Conservation (phyloP, 2,113 vertebrate genomes). For the Nothoprocta perdicaria region DNA sequence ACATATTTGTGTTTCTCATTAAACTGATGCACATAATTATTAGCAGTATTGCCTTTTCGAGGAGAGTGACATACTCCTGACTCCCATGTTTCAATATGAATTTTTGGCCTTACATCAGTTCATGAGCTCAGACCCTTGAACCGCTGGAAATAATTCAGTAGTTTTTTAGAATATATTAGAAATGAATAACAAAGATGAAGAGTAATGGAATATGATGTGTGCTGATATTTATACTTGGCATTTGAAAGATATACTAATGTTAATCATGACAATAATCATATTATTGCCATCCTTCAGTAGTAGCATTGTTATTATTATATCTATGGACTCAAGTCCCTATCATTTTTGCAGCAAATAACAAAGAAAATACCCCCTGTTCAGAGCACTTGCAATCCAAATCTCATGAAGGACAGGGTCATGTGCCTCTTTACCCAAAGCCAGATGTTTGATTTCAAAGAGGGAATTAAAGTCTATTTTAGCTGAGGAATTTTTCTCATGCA, state of each 20-base stretch:
- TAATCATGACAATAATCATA: neutral
- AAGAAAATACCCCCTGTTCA: neutral
- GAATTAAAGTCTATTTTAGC: slow-evolving; percentile 52
- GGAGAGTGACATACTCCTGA: neutral
- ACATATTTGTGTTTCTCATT: neutral
- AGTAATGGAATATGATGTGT: neutral
- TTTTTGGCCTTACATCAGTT: neutral
- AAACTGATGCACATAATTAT: neutral
- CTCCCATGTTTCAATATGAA: neutral
- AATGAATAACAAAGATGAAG: neutral
- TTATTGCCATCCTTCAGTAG: neutral
- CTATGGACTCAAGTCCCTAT: neutral
- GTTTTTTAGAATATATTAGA: neutral
- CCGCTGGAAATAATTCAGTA: neutral
- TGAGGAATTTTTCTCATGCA: slow-evolving; percentile 43
- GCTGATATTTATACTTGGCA: slow-evolving; percentile 4
- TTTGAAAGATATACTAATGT: neutral
- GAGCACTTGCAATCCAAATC: neutral
- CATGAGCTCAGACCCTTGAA: neutral
- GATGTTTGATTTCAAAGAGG: slow-evolving; percentile 51
- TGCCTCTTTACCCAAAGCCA: slow-evolving; percentile 38
- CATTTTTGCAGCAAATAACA: neutral
- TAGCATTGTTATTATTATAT: neutral
- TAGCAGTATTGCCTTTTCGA: neutral
- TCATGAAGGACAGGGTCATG: neutral